Evolutionary conservation across 2,797 vertebrate species (phyloP), one percentile per base, ranked within the genome.

Genomic region (Allobates femoralis): DNA sequence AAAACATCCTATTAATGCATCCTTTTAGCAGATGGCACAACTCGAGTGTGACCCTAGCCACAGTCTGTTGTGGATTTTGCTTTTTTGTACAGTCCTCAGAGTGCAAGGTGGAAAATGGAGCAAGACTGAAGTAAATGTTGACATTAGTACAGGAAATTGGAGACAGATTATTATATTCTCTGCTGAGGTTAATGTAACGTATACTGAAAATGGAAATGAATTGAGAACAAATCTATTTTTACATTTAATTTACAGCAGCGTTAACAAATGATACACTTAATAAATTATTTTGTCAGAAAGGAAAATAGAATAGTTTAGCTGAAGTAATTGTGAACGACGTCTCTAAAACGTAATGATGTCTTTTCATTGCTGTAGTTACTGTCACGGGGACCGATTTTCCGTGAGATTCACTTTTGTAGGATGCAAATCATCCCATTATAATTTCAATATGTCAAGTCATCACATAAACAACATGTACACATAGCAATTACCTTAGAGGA

Each of bases 371-470:
- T 19, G 55, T 60, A 74, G 56, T 74, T 83, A 30, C 34, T 71
- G 81, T 60, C 37, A 75, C 41, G 0, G 14, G 10, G 55, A 51
- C 50, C 80, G 62, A n/a, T 60, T 73, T 62, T n/a, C 34, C 8
- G 34, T 28, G 34, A 58, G 53, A 83, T 46, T 74, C 69, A 62
- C 55, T 41, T 60, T 50, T 30, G 71, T 26, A 30, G 26, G 56
- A 62, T 84, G 82, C 71, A 75, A 75, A 84, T 84, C 56, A 76
- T 18, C 53, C 67, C 34, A 84, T 84, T 84, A 84, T 41, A 84
- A 75, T 84, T 84, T 84, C 30, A 69, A 74, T 50, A 74, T 84
- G 71, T 84, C 82, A 84, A 75, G 82, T 37, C 37, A 30, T 84
- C 55, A 21, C n/a, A 84, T 62, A 62, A 75, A 75, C 55, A 69